Percentiles rank a stretch among this genome's conserved stretches.
phyloP scores from a whole-genome alignment of 2,113 vertebrate genomes.

The Neolamprologus cancellatus region DNA sequence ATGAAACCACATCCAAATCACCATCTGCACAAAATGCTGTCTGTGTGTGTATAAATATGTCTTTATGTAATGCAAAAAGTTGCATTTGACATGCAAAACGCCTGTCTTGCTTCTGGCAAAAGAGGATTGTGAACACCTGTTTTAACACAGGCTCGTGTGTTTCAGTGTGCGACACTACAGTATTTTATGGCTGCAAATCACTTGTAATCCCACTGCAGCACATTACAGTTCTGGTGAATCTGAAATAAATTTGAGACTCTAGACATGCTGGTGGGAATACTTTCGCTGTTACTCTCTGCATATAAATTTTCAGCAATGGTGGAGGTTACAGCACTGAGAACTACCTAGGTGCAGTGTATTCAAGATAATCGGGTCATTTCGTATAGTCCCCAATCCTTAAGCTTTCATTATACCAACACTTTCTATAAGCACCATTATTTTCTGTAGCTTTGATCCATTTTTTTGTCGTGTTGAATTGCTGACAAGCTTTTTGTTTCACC shows the following conservation, averaged over 20 bases:
- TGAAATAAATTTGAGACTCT: conserved; percentile 21
- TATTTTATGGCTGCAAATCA: conserved; percentile 42
- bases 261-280: conserved; percentile 16
- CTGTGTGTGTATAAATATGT: not conserved
- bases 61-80: not conserved
- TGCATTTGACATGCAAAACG: conserved; percentile 5
- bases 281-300: not conserved
- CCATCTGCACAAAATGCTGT: not conserved
- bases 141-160: conserved; percentile 1
- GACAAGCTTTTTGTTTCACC: conserved; percentile 36
- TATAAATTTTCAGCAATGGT: conserved; percentile 1
- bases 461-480: not conserved
- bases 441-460: conserved; percentile 18
- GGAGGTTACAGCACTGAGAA: not conserved
- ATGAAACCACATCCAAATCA: not conserved
- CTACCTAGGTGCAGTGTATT: not conserved
- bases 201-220: conserved; percentile 35
- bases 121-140: conserved; percentile 19
- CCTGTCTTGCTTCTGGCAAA: conserved; percentile 3
- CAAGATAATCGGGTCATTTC: conserved; percentile 13
- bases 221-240: conserved; percentile 15
- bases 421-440: not conserved
- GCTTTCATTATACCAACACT: conserved; percentile 16
- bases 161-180: not conserved
- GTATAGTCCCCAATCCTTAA: conserved; percentile 8